phyloP scores from a whole-genome alignment of 2,888 invertebrate genomes.

The Nemotelus nigrinus region DNA sequence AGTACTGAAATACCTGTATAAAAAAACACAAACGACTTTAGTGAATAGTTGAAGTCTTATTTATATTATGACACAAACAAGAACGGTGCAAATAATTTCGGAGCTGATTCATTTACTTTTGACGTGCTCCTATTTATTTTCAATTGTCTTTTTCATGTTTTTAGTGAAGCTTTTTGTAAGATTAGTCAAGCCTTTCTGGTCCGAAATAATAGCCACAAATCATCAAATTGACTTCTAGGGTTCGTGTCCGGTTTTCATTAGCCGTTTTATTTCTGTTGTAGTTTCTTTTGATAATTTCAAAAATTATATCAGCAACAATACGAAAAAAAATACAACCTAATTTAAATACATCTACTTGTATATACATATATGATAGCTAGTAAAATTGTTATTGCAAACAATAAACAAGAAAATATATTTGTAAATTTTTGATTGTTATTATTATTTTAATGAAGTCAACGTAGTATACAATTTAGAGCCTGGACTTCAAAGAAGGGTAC shows the following conservation, averaged over 20 bases:
- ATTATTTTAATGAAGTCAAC: no score
- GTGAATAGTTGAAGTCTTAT: slow-evolving; percentile 3
- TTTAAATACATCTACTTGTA: no score
- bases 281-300: neutral
- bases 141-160: no score
- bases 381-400: slow-evolving; percentile 4
- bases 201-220: no score
- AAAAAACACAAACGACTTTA: slow-evolving; percentile 1
- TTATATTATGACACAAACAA: slow-evolving; percentile 17
- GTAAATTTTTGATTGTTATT: neutral
- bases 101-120: neutral
- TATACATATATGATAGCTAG: neutral
- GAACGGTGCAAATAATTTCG: slow-evolving; percentile 12
- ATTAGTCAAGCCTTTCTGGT: no score
- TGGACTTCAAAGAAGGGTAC: no score
- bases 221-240: neutral
- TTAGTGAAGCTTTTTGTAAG: no score
- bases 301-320: neutral
- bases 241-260: neutral
- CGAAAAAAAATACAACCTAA: neutral
- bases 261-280: neutral
- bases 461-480: no score
- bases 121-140: no score
- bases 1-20: neutral
- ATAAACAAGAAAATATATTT: neutral